Base-by-base conservation (phyloP, 2,888 invertebrate genomes). In the Diaprepes abbreviatus region DNA sequence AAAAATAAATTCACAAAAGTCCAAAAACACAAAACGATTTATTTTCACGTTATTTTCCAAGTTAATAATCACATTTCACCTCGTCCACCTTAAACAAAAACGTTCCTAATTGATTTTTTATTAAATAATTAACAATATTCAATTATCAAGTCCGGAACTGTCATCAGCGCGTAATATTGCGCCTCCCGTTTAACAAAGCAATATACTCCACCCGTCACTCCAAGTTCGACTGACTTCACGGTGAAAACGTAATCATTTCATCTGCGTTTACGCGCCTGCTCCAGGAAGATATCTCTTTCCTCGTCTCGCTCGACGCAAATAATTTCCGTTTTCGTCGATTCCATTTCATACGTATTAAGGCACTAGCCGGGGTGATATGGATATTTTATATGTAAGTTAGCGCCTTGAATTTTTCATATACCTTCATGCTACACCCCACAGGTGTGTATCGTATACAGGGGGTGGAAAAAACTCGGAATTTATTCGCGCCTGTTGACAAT, bases 301-400 rank as follows among this genome's bases (percentile, higher is more conserved):
- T 54, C 55, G 7, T 68, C 54, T 17, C n/a, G 10, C 40, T 43
- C 17, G 21, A 33, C 35, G 6, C 33, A 9, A 10, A 19, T 19
- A 31, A 17, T 14, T 19, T 19, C 4, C 35, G 28, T 21, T 52
- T 14, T 52, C 19, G n/a, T 54, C 40, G 6, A 24, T 12, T 28
- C 31, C 60, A 52, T 66, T 67, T 45, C 59, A 50, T 45, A 35
- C 55, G 14, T n/a, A 60, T 67, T 54, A 48, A 54, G 67, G 67
- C 59, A 45, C 59, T 65, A 70, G 57, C 40, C 66, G 60, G 52
- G 66, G 40, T 57, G 66, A 70, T 71, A 71, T 67, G 71, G 71
- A 71, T 71, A 71, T 71, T 66, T 71, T 66, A 54, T 65, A 70
- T 70, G 66, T 71, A 66, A 71, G 71, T 71, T 67, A 59, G 58